These are phyloP conservation scores for Eledona agricola DNA, from an alignment of 2,888 invertebrate species.

Conservation along the genomic window DNA sequence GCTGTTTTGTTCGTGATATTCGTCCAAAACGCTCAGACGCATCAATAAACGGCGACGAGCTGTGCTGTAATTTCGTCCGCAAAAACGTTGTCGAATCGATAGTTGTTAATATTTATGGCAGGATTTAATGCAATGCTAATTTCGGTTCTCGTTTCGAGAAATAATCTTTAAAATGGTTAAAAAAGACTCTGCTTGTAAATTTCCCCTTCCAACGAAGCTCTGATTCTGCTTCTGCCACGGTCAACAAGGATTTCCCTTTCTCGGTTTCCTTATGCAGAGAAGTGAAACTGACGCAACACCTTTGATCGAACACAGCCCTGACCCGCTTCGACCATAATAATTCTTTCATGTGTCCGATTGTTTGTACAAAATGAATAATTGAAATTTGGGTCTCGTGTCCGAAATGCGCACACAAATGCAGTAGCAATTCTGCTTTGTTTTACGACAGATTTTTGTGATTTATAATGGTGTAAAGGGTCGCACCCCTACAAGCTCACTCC, in stretches of 20 bases:
- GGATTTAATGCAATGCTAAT: constrained; percentile 1
- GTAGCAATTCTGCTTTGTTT: no score
- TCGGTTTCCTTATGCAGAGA: constrained; percentile 54
- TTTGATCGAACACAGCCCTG: constrained; percentile 41
- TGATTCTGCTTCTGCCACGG: constrained; percentile 36
- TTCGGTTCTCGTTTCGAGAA: no score
- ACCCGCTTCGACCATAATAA: constrained; percentile 42
- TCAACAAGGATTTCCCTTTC: constrained; percentile 58
- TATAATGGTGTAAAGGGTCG: constrained; percentile 12
- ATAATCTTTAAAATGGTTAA: no score
- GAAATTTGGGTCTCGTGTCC: constrained; percentile 14
- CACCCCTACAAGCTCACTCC: constrained; percentile 3
- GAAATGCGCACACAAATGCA: constrained; percentile 7
- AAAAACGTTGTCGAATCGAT: no score
- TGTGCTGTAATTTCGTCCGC: no score
- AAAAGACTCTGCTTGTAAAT: no score
- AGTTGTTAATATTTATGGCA: constrained; percentile 4
- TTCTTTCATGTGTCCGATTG: constrained; percentile 26
- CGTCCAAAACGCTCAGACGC: no score
- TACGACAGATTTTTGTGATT: constrained; percentile 3
- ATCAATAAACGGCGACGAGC: no score
- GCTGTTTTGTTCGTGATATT: constrained; percentile 12
- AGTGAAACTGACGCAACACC: constrained; percentile 45
- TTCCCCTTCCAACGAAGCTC: constrained; percentile 21
- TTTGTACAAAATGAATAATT: constrained; percentile 25